phyloP scores from a whole-genome alignment of 2,888 invertebrate genomes.

The Cheilosia vernalis region DNA sequence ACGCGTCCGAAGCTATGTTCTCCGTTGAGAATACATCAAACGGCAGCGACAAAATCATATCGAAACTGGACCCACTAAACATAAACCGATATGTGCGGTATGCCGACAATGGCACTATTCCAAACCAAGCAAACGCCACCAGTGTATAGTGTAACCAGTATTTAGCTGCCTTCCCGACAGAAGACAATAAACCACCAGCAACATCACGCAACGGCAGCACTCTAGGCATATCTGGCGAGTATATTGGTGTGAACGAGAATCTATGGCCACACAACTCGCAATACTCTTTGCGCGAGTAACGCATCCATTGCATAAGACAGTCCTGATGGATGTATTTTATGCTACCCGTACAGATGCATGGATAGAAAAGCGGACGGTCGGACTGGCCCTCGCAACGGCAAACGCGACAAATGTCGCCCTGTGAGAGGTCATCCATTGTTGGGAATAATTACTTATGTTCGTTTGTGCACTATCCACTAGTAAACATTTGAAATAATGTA shows the following conservation, averaged over 20 bases:
- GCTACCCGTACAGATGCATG: conserved; percentile 99
- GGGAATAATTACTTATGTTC: conserved; percentile 7
- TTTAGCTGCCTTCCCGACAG: conserved; percentile 95
- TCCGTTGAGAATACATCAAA: conserved; percentile 97
- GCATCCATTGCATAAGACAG: conserved; percentile 99
- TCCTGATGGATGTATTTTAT: conserved; percentile 99
- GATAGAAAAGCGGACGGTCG: conserved; percentile 97
- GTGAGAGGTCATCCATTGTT: conserved; percentile 82
- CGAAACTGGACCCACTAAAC: conserved; percentile 93
- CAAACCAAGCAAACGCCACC: conserved; percentile 98
- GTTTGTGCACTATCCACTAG: conserved; percentile 49
- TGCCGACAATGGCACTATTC: conserved; percentile 97
- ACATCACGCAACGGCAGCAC: conserved; percentile 96
- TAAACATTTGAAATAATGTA: conserved; percentile 50
- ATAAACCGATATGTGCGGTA: conserved; percentile 97
- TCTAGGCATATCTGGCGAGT: conserved; percentile 99
- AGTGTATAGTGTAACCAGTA: conserved; percentile 99
- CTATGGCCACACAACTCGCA: conserved; percentile 99
- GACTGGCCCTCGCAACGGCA: conserved; percentile 96
- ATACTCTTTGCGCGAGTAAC: conserved; percentile 98
- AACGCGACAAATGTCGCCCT: conserved; percentile 97
- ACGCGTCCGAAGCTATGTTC: conserved; percentile 95
- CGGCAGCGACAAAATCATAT: conserved; percentile 92
- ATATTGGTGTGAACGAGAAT: conserved; percentile 99
- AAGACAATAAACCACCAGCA: conserved; percentile 93